Evolutionary conservation across 2,113 vertebrate species (phyloP).

Genomic region (Toxostoma redivivum): DNA sequence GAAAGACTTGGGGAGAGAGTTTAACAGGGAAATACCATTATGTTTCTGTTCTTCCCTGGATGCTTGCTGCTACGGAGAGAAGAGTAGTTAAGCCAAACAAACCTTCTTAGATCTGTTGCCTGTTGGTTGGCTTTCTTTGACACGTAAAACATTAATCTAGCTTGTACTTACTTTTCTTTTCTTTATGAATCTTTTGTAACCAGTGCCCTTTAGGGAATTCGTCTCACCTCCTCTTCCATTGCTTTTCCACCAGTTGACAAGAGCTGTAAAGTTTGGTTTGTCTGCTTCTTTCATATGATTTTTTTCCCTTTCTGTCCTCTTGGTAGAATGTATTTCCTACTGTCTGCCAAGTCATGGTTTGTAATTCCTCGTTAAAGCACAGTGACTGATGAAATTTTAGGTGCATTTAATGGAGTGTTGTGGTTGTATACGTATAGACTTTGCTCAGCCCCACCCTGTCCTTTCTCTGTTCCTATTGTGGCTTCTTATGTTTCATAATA

Average conservation of each 20-base stretch:
- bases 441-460: neutral
- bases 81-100: neutral
- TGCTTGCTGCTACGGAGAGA: neutral
- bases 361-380: neutral
- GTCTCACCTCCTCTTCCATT: neutral
- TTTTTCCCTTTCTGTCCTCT: neutral
- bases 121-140: neutral
- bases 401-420: neutral
- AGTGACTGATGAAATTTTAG: neutral
- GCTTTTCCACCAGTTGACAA: neutral
- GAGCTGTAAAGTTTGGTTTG: neutral
- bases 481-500: neutral
- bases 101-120: neutral
- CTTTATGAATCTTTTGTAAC: neutral
- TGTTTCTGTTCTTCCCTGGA: neutral
- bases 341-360: neutral
- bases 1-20: neutral
- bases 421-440: neutral
- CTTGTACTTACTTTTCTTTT: neutral
- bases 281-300: neutral
- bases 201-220: neutral
- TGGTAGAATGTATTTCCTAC: neutral
- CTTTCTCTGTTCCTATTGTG: neutral
- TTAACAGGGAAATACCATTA: neutral
- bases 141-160: neutral